A percentile compares a stretch with the other conserved stretches of the same genome.
phyloP scores from a whole-genome alignment of 2,113 vertebrate species.

The Nycticorax nycticorax region DNA sequence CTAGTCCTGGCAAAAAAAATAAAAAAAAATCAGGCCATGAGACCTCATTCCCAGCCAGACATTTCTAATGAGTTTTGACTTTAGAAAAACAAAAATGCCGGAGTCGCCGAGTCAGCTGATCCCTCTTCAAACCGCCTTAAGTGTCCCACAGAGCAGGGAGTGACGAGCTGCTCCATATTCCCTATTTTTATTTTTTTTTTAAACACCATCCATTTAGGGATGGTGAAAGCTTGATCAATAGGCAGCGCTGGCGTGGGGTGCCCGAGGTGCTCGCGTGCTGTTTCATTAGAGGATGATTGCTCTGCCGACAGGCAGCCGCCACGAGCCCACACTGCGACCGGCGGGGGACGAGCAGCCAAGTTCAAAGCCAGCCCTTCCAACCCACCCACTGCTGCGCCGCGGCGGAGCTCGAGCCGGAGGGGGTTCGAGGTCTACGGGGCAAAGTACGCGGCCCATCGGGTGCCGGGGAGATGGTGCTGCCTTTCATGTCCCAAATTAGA shows the following conservation, averaged over 20 bases:
- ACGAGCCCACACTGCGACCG: accelerated
- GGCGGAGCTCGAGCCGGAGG: accelerated
- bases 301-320: not conserved
- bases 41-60: not conserved
- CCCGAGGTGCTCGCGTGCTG: not conserved
- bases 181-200: not conserved
- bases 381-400: not conserved
- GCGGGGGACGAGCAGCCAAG: not conserved
- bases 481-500: not conserved
- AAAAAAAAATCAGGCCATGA: not conserved
- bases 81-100: not conserved
- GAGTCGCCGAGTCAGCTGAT: accelerated
- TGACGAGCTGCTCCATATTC: not conserved
- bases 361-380: not conserved
- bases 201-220: not conserved
- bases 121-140: not conserved
- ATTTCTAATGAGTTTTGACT: not conserved
- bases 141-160: not conserved
- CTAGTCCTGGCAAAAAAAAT: not conserved
- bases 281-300: not conserved
- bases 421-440: not conserved
- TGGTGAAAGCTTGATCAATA: not conserved
- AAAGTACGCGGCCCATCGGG: accelerated
- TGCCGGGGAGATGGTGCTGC: not conserved
- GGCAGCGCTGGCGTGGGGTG: not conserved